phyloP scores from a whole-genome alignment of 2,888 invertebrate genomes.

The Stegophylla sp. region DNA sequence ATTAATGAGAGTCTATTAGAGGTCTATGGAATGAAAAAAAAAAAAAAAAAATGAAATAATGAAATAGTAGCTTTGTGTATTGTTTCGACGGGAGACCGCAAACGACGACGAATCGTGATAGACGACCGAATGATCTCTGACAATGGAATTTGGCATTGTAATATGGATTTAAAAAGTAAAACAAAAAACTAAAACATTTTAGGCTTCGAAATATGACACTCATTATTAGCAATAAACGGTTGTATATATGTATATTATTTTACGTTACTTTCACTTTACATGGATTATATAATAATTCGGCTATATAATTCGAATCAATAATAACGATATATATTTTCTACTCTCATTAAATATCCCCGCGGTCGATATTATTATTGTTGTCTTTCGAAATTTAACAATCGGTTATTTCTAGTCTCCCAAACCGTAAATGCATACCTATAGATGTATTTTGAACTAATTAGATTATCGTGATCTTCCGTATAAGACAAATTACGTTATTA shows the following conservation, averaged over 20 bases:
- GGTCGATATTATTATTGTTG: slow-evolving; percentile 28
- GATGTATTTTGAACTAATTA: slow-evolving; percentile 40
- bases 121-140: slow-evolving; percentile 50
- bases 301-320: slow-evolving; percentile 35
- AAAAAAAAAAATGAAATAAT: slow-evolving; percentile 32
- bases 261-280: slow-evolving; percentile 43
- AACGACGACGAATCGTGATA: slow-evolving; percentile 54
- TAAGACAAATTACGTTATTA: slow-evolving; percentile 53
- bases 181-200: slow-evolving; percentile 33
- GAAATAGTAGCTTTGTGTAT: slow-evolving; percentile 47
- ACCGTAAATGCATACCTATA: background rate
- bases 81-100: slow-evolving; percentile 49
- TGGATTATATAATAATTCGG: background rate
- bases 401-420: slow-evolving; percentile 20
- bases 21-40: slow-evolving; percentile 29
- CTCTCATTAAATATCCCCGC: slow-evolving; percentile 12
- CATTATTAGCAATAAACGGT: slow-evolving; percentile 46
- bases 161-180: slow-evolving; percentile 11
- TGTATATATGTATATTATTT: too few relatives aligned
- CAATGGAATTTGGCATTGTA: slow-evolving; percentile 48
- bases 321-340: slow-evolving; percentile 26
- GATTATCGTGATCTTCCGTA: slow-evolving; percentile 54
- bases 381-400: slow-evolving; percentile 36
- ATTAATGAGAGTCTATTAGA: slow-evolving; percentile 54
- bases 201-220: slow-evolving; percentile 37